Evolutionary conservation across 2,797 vertebrate species (phyloP).

Genomic region (Staurois parvus): DNA sequence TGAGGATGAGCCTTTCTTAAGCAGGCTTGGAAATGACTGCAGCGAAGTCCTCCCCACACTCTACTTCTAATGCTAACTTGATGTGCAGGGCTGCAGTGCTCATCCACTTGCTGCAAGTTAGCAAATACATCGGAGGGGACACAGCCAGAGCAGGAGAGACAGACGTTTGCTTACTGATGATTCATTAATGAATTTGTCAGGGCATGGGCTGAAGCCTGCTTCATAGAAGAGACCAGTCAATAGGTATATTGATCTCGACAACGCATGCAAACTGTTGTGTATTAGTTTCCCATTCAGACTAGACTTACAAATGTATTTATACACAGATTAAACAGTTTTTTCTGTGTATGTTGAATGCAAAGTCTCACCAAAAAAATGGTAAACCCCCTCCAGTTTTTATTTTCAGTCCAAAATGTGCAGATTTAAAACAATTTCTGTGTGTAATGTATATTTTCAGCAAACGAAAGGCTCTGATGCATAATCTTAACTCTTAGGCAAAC

Average conservation of each 20-base stretch:
- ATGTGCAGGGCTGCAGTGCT: constrained; percentile 37
- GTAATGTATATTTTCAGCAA: no score
- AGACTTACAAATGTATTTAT: background rate
- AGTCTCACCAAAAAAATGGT: background rate
- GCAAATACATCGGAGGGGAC: constrained; percentile 13
- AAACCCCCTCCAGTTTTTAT: background rate
- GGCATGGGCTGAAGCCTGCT: constrained; percentile 27
- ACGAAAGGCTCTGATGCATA: no score
- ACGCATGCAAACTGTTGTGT: background rate
- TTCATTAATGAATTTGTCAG: constrained; percentile 37
- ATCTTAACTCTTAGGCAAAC: no score
- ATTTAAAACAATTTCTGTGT: background rate
- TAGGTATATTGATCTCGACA: constrained; percentile 52
- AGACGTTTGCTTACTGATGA: constrained; percentile 19
- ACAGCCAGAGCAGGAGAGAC: constrained; percentile 1
- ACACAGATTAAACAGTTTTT: background rate
- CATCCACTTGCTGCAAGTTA: constrained; percentile 12
- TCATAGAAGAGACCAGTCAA: constrained; percentile 43
- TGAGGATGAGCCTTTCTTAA: constrained; percentile 58
- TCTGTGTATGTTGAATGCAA: background rate
- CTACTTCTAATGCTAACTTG: constrained; percentile 37
- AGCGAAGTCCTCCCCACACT: constrained; percentile 30
- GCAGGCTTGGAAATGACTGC: constrained; percentile 57
- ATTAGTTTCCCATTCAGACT: background rate
- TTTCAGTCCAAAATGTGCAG: background rate